These are phyloP conservation scores for Adoxophyes honmai DNA, from an alignment of 1,140 invertebrate species.

Conservation along the genomic window DNA sequence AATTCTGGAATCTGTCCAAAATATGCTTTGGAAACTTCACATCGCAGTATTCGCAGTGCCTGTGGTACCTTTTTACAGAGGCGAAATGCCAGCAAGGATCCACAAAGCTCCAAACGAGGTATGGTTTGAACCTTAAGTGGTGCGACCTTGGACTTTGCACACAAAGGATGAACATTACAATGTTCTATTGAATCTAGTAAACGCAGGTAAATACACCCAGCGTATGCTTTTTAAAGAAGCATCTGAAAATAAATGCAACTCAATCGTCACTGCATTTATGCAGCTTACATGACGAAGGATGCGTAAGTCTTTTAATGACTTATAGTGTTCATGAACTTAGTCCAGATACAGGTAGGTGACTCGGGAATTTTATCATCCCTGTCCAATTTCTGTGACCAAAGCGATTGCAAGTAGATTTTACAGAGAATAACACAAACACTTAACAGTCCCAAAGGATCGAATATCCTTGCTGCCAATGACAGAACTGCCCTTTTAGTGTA, in stretches of 20 bases:
- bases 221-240: constrained; percentile 52
- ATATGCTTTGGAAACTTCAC: background rate
- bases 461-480: background rate
- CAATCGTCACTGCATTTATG: constrained; percentile 1
- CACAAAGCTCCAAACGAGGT: constrained; percentile 45
- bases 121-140: constrained; percentile 42
- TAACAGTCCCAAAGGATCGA: background rate
- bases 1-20: constrained; percentile 34
- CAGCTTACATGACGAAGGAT: constrained; percentile 19
- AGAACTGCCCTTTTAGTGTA: background rate
- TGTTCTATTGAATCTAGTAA: constrained; percentile 11
- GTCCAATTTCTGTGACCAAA: constrained; percentile 35
- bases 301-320: constrained; percentile 17
- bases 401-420: constrained; percentile 38
- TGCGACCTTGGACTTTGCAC: constrained; percentile 48
- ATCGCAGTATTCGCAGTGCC: background rate
- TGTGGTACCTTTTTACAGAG: constrained; percentile 29
- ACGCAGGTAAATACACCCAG: constrained; percentile 53
- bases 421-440: background rate
- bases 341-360: constrained; percentile 22
- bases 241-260: constrained; percentile 57
- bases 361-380: constrained; percentile 52
- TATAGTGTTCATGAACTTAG: constrained; percentile 16
- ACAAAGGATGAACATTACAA: constrained; percentile 23
- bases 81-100: constrained; percentile 35